A percentile compares a stretch with the other conserved stretches of the same genome.
Evolutionary conservation across 2,888 invertebrate genomes (phyloP).

Genomic region (Sinotaia quadrata): DNA sequence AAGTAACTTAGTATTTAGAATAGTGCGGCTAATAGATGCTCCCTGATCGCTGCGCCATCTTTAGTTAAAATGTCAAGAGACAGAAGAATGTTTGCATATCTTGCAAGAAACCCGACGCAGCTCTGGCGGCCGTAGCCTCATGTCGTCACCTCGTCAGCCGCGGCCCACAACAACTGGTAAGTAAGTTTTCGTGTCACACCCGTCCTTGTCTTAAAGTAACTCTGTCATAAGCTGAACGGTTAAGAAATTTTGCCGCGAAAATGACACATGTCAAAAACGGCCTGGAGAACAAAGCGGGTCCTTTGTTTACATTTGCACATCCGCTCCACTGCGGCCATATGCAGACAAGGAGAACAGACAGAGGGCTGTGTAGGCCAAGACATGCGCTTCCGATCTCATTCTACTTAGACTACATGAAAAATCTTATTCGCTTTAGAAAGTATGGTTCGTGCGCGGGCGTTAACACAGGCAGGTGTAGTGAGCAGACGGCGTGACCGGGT

Average conservation of each 20-base stretch:
- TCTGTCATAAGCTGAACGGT: conserved; percentile 8
- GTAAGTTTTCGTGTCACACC: not conserved
- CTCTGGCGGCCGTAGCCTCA: conserved; percentile 19
- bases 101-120: conserved; percentile 27
- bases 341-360: not conserved
- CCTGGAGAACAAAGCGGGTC: conserved; percentile 26
- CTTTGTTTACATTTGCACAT: conserved; percentile 32
- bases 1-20: conserved; percentile 22
- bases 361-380: not conserved
- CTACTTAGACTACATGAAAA: not conserved
- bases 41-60: conserved; percentile 33
- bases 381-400: not conserved
- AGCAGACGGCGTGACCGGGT: conserved; percentile 17
- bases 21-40: conserved; percentile 29
- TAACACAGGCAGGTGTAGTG: conserved; percentile 20
- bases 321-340: conserved; percentile 23
- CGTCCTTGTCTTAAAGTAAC: not conserved
- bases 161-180: conserved; percentile 13
- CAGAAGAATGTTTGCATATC: conserved; percentile 33
- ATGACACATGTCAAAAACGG: conserved; percentile 26
- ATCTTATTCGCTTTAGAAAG: too few relatives aligned
- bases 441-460: not conserved
- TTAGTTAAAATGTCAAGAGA: conserved; percentile 31
- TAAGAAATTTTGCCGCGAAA: conserved; percentile 24
- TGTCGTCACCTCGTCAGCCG: conserved; percentile 16